Percentiles rank a stretch among this genome's conserved stretches.
Evolutionary conservation across 2,113 vertebrate genomes (phyloP).

Genomic region (Chaetorhynchus papuensis): DNA sequence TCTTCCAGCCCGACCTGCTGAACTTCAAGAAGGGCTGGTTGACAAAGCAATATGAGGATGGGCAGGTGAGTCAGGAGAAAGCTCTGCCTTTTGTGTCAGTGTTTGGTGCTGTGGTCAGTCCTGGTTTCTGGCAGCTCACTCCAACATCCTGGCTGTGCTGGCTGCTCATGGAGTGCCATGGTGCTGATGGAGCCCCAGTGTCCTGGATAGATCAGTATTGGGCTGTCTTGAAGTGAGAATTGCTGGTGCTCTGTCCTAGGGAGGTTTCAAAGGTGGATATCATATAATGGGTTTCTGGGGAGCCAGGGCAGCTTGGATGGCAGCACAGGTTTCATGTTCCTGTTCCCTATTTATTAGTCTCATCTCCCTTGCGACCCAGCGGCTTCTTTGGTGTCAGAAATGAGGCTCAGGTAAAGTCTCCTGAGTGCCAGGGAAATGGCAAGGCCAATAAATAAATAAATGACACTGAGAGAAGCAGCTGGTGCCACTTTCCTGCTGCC

Average conservation of each 20-base stretch:
- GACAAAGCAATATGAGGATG: conserved; percentile 94
- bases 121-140: neutral
- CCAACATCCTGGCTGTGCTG: accelerated
- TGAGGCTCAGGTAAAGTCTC: neutral
- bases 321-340: neutral
- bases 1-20: conserved; percentile 87
- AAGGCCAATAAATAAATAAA: neutral
- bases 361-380: neutral
- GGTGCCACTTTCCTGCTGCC: neutral
- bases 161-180: accelerated
- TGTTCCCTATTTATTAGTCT: neutral
- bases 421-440: neutral
- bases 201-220: neutral
- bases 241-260: neutral
- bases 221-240: neutral
- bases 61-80: conserved; percentile 78
- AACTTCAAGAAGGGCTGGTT: conserved; percentile 99
- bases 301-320: neutral
- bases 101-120: neutral
- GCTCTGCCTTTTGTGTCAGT: accelerated
- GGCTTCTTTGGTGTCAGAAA: neutral
- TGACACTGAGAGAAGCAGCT: neutral
- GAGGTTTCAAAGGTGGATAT: neutral
- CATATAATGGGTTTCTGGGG: neutral
- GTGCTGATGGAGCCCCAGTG: accelerated